A percentile compares a stretch with the other conserved stretches of the same genome.
Conservation (phyloP, 2,888 invertebrate genomes). For the Hypomecis punctinalis region DNA sequence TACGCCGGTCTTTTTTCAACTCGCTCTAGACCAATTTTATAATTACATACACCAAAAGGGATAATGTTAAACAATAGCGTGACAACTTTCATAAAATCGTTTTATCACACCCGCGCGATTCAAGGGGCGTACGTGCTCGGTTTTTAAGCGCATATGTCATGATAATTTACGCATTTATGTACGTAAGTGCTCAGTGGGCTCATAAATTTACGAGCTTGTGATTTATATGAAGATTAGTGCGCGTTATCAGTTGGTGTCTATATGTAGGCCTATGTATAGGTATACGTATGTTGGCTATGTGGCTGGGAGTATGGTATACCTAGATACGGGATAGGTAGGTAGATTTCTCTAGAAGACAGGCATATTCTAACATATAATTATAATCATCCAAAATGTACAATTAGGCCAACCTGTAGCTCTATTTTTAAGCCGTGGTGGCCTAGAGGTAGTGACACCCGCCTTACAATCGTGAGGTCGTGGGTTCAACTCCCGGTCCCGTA, state of each 20-base stretch:
- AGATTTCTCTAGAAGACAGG: too few relatives aligned
- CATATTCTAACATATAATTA: too few relatives aligned
- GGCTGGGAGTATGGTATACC: constrained; percentile 1
- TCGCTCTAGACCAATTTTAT: too few relatives aligned
- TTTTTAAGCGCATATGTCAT: constrained; percentile 62
- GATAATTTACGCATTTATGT: constrained; percentile 73
- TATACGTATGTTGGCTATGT: constrained; percentile 43
- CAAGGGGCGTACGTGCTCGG: constrained; percentile 41
- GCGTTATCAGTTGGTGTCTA: constrained; percentile 66
- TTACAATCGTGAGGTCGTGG: too few relatives aligned
- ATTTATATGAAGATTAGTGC: constrained; percentile 78
- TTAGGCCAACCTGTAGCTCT: too few relatives aligned
- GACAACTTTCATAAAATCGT: constrained; percentile 30
- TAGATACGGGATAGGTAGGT: background rate
- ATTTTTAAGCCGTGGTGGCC: too few relatives aligned
- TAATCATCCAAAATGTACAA: too few relatives aligned
- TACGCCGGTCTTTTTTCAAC: too few relatives aligned
- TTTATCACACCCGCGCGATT: constrained; percentile 40
- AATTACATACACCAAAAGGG: background rate
- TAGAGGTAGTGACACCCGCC: too few relatives aligned
- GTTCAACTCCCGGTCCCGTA: too few relatives aligned
- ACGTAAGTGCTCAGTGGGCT: constrained; percentile 68
- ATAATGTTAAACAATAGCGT: constrained; percentile 17
- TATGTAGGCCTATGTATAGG: background rate
- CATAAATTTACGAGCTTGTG: constrained; percentile 75